A percentile compares a stretch with the other conserved stretches of the same genome.
Conservation (phyloP, 2,113 vertebrate genomes). For the Pachypanchax playfairii region DNA sequence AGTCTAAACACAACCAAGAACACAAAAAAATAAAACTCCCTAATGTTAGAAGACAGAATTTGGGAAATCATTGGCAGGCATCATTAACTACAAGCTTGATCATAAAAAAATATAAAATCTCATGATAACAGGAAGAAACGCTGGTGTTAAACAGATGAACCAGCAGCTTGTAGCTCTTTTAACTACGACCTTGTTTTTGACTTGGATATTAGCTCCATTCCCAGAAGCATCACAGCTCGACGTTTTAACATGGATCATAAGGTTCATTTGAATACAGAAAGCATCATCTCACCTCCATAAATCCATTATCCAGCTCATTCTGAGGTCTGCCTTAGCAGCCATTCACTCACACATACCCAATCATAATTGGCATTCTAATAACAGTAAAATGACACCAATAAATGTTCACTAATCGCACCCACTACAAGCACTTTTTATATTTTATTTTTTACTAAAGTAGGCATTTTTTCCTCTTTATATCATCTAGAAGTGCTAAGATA, state of each 20-base stretch:
- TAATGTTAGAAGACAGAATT: too few species aligned
- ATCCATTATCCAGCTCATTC: conserved; percentile 33
- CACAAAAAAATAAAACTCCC: too few species aligned
- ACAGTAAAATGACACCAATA: conserved; percentile 49
- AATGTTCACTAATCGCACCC: conserved; percentile 46
- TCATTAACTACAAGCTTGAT: background rate
- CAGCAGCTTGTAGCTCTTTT: background rate
- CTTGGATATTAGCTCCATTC: conserved; percentile 8
- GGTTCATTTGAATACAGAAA: conserved; percentile 43
- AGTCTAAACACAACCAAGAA: too few species aligned
- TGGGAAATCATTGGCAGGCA: background rate
- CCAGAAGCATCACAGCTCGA: background rate
- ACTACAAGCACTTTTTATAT: conserved; percentile 49
- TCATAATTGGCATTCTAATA: conserved; percentile 62
- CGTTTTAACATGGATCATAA: conserved; percentile 20
- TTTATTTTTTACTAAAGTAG: conserved; percentile 47
- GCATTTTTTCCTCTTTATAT: conserved; percentile 58
- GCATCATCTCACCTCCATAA: conserved; percentile 27
- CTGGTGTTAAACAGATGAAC: background rate
- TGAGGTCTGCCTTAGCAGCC: conserved; percentile 42
- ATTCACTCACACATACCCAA: conserved; percentile 45
- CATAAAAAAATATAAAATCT: conserved; percentile 9
- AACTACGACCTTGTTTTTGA: conserved; percentile 13
- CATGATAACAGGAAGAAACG: background rate
- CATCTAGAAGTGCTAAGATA: conserved; percentile 45